Base-by-base conservation (phyloP, 2,888 invertebrate genomes). In the Argyresthia goedartella region DNA sequence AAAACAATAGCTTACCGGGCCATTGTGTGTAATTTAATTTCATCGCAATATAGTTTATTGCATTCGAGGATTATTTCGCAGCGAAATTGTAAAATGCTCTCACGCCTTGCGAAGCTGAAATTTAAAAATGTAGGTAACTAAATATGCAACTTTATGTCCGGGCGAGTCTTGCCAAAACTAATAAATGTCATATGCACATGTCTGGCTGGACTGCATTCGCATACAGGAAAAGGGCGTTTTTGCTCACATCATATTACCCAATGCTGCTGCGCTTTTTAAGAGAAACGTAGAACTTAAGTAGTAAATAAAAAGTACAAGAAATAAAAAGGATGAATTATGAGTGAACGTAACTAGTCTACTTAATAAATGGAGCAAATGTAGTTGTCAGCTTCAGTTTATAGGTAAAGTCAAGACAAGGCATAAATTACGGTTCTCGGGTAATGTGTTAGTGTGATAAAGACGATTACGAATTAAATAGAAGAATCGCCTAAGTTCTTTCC, bases 121-220 rank as follows among this genome's bases (percentile, higher is more conserved):
- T 39, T 39, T 39, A 39, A 39, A 48, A 35, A 43, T 14, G 14
- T 46, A 48, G 9, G 55, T 58, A 55, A 57, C 58, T 59, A 61
- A 60, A 64, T 67, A 69, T 62, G 62, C 59, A 56, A 63, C 61
- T 64, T 67, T 66, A 70, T 67, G 63, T 58, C 61, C 53, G 60
- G 58, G 60, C 63, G 62, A 64, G 63, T 63, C 66, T 65, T 59
- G 64, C 60, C 60, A 62, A 63, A 59, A 62, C 67, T 66, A 70
- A 70, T 72, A 72, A 71, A 67, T 66, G 71, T 67, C 67, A 64
- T 61, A 60, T 61, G 60, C 62, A 51, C 51, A 68, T 64, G 65
- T 70, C 66, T 61, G 53, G 52, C 66, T 61, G 53, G 52, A 57
- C 41, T 56, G 59, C 54, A 58, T 59, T 57, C 53, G 53, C 56